A percentile compares a stretch with the other conserved stretches of the same genome.
Conservation (phyloP, 2,888 invertebrate genomes). For the Allolobophora icterica region DNA sequence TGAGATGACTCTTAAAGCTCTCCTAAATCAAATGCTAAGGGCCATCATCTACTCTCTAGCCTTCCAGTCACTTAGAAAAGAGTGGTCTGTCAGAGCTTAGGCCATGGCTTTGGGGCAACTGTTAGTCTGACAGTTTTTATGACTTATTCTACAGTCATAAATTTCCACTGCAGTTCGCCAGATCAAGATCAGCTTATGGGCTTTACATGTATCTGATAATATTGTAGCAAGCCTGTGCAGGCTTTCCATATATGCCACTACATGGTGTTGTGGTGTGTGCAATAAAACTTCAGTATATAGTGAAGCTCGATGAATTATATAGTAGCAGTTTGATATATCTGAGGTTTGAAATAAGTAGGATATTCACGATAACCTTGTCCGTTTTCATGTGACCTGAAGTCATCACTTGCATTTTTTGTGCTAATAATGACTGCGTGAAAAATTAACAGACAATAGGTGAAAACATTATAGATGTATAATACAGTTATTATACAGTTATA, state of each 20-base stretch:
- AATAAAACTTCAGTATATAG: no score
- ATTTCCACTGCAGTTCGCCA: background rate
- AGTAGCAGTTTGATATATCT: no score
- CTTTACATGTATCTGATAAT: background rate
- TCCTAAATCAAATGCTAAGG: background rate
- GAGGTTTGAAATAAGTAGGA: no score
- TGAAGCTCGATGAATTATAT: no score
- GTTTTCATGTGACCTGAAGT: no score
- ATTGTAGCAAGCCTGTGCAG: background rate
- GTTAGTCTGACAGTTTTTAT: background rate
- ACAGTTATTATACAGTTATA: no score
- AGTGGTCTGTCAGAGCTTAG: background rate
- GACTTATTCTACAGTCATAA: background rate
- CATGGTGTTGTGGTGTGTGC: no score
- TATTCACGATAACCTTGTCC: no score
- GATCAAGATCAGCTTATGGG: slow-evolving; percentile 3
- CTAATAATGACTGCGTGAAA: no score
- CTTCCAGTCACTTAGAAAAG: slow-evolving; percentile 8
- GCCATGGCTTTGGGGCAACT: background rate
- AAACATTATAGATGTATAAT: no score
- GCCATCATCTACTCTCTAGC: background rate
- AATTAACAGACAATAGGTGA: no score
- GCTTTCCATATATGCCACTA: background rate
- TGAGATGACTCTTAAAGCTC: background rate
- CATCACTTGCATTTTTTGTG: no score